Base-by-base conservation (phyloP, 2,797 vertebrate genomes). In the Octomys mimax region DNA sequence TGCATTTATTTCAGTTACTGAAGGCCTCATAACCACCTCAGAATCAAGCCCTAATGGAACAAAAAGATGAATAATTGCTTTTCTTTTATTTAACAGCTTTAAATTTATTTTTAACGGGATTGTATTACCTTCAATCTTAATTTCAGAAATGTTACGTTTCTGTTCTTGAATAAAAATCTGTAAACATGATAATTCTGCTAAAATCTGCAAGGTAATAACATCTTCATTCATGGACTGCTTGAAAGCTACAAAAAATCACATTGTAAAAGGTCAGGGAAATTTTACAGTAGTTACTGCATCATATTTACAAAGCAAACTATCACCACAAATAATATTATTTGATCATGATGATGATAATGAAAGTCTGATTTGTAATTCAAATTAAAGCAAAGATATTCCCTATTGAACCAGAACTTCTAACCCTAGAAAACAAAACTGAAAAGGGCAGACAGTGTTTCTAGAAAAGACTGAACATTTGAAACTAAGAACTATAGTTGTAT, bases 111-210 rank as follows among this genome's bases (percentile, higher is more conserved):
- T 93, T 36, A 16, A 54, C 92, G 1, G 95, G 92, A 36, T 54
- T 95, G 82, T 95, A 96, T 96, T 98, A 99, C 99, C 99, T 99
- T 99, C 99, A 80, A 99, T 99, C 87, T 99, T 98, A 96, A 99
- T 99, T 98, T 99, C 99, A 82, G 99, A 99, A 98, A 99, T 99
- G 95, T 98, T 99, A 24, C 97, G 98, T 92, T 99, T 99, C 98
- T 99, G 98, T 97, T 99, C 99, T 97, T 99, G 98, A 96, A 99
- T 99, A 98, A 99, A 99, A 96, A 99, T 98, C 97, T 99, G 99
- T 96, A 99, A 98, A 98, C 99, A 99, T 64, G 99, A 99, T 87
- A 99, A 98, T 97, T 99, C 99, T 0, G 99, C 99, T 98, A 98
- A 99, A 96, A 99, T 98, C 95, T 99, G 99, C 83, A 99, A 98